Evolutionary conservation across 1,140 invertebrate species (phyloP).

Genomic region (Globodera rostochiensis): DNA sequence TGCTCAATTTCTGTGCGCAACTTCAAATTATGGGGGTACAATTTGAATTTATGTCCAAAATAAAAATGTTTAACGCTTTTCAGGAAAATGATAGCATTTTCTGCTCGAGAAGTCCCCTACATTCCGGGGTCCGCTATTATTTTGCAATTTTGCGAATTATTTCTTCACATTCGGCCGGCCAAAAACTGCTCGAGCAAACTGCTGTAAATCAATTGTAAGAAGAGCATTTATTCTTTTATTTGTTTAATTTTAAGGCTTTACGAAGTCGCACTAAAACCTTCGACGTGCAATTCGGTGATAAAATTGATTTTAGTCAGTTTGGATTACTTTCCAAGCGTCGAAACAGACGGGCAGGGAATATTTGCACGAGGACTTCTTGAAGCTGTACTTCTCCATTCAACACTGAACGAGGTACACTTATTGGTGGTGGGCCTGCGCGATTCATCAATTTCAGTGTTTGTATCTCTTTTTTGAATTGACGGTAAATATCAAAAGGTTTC

Average conservation of each 20-base stretch:
- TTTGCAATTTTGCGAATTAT: constrained; percentile 14
- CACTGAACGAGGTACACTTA: background rate
- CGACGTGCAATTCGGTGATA: constrained; percentile 1
- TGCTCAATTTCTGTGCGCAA: constrained; percentile 17
- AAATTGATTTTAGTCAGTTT: constrained; percentile 18
- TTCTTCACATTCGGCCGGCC: constrained; percentile 20
- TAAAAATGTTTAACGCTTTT: background rate
- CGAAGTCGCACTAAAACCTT: background rate
- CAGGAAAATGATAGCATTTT: constrained; percentile 5
- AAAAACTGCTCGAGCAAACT: constrained; percentile 25
- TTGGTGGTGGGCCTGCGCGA: too few relatives aligned
- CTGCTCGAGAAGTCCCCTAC: constrained; percentile 1
- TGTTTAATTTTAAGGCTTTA: background rate
- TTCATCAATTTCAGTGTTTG: too few relatives aligned
- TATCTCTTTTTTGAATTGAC: too few relatives aligned
- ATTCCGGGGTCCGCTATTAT: constrained; percentile 4
- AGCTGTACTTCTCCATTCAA: constrained; percentile 16
- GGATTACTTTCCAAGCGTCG: constrained; percentile 19
- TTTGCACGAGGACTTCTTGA: constrained; percentile 17
- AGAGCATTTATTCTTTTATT: background rate
- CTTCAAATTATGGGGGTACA: constrained; percentile 3
- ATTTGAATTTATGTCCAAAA: background rate
- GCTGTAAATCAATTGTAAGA: constrained; percentile 12
- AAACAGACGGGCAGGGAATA: background rate
- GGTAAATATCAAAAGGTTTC: too few relatives aligned